A percentile compares a stretch with the other conserved stretches of the same genome.
Evolutionary conservation across 2,888 invertebrate species (phyloP).

Genomic region (Rhimphoctona megacephalus): DNA sequence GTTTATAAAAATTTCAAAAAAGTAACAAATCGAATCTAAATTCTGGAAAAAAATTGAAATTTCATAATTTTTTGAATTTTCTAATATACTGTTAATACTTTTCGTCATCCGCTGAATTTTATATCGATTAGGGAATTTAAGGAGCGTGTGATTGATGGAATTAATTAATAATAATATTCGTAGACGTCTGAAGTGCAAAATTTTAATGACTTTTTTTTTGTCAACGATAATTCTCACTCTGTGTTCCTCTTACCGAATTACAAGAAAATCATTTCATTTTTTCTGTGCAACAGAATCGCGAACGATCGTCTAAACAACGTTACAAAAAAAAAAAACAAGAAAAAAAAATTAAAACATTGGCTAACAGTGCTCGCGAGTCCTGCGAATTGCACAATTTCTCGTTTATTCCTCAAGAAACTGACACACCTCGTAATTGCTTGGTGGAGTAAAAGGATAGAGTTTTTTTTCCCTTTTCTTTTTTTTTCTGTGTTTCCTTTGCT

Average conservation of each 20-base stretch:
- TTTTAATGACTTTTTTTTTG: too few relatives aligned
- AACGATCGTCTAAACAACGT: constrained; percentile 18
- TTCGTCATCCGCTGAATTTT: background rate
- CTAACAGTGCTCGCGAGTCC: constrained; percentile 57
- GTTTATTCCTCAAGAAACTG: constrained; percentile 72
- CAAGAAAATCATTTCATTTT: constrained; percentile 9
- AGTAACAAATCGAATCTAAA: background rate
- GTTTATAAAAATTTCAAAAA: background rate
- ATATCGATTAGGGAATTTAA: too few relatives aligned
- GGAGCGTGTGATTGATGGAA: too few relatives aligned
- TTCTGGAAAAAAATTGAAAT: too few relatives aligned
- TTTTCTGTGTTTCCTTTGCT: background rate
- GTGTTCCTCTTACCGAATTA: background rate
- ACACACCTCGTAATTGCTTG: constrained; percentile 71
- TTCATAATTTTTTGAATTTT: background rate
- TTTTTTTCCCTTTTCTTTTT: constrained; percentile 13
- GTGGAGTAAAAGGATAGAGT: constrained; percentile 61
- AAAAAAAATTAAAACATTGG: constrained; percentile 54
- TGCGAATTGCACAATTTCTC: constrained; percentile 64
- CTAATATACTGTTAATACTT: background rate
- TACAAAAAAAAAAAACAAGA: constrained; percentile 16
- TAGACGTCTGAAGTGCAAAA: background rate
- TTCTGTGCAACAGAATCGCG: constrained; percentile 31
- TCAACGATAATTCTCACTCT: background rate
- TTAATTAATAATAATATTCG: too few relatives aligned